Evolutionary conservation across 2,113 vertebrate species (phyloP).

Genomic region (Anseranas semipalmata): DNA sequence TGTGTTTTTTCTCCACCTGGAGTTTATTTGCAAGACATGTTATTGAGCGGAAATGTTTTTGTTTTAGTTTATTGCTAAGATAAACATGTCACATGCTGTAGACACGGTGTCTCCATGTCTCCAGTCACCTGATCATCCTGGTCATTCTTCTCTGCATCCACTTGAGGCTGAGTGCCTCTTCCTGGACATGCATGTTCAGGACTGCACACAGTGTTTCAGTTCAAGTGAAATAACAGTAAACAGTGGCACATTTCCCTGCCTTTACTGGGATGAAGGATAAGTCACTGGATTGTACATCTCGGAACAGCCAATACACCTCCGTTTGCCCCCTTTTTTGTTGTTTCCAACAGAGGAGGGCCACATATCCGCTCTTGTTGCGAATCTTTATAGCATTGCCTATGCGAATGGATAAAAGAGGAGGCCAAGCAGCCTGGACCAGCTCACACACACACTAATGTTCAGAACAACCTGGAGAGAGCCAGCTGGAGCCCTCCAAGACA

Average conservation of each 20-base stretch:
- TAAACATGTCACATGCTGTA: not conserved
- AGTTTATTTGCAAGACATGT: not conserved
- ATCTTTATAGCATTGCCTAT: not conserved
- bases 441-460: not conserved
- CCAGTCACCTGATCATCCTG: not conserved
- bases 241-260: not conserved
- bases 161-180: not conserved
- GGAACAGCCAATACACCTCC: not conserved
- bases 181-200: not conserved
- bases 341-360: not conserved
- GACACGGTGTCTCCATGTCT: not conserved
- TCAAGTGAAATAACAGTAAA: not conserved
- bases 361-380: not conserved
- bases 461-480: not conserved
- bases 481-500: not conserved
- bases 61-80: not conserved
- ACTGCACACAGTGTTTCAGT: accelerated
- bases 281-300: not conserved
- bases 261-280: not conserved
- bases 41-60: not conserved
- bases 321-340: not conserved
- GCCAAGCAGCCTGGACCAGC: not conserved
- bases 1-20: not conserved
- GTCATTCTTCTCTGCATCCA: accelerated
- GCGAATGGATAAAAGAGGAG: not conserved